A percentile compares a stretch with the other conserved stretches of the same genome.
These are phyloP conservation scores for Syrphus vitripennis DNA, from an alignment of 2,888 invertebrate species.

Conservation along the genomic window DNA sequence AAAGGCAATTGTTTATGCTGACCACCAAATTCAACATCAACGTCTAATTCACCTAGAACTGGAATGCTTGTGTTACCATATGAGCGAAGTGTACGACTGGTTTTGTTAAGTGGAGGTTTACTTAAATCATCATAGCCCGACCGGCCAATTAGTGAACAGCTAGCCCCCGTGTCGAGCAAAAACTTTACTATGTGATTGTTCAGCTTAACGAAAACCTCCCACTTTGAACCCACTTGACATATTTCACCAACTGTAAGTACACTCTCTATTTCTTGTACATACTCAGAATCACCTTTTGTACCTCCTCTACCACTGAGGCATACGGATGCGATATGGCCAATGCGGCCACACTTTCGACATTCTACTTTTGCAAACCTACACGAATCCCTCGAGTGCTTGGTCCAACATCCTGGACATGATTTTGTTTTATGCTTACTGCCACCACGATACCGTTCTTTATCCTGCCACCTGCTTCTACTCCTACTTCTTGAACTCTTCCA, in stretches of 20 bases:
- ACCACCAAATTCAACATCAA: neutral
- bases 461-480: slow-evolving; percentile 9
- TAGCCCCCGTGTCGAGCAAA: slow-evolving; percentile 21
- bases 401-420: slow-evolving; percentile 27
- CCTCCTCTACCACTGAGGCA: neutral
- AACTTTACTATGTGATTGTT: neutral
- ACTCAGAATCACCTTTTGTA: no score
- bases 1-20: neutral
- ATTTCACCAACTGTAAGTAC: slow-evolving; percentile 19
- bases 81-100: slow-evolving; percentile 7
- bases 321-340: no score
- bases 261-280: no score
- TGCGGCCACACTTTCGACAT: neutral
- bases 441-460: neutral
- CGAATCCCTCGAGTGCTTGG: neutral
- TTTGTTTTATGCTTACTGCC: neutral
- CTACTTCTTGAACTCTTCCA: slow-evolving; percentile 13
- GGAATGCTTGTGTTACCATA: neutral
- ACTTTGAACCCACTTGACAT: neutral
- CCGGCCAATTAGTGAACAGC: slow-evolving; percentile 7
- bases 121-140: neutral
- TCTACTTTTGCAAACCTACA: slow-evolving; percentile 1
- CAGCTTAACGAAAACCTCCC: neutral
- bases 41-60: neutral
- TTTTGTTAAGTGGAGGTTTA: neutral